Evolutionary conservation across 2,113 vertebrate genomes (phyloP).

Genomic region (Prionailurus bengalensis): DNA sequence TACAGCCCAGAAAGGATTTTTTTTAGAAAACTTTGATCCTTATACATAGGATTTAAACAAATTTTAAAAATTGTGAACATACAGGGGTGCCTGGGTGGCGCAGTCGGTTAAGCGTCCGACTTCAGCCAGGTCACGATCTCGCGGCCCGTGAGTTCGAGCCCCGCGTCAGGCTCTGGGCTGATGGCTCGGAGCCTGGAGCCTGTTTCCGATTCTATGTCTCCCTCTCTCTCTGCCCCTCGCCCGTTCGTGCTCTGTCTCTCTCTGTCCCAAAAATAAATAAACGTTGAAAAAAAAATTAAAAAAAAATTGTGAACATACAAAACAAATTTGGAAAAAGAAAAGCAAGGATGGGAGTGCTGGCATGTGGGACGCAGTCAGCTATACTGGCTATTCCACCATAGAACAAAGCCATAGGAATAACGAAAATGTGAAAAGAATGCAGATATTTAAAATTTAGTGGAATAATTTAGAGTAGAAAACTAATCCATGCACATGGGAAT

Average conservation of each 20-base stretch:
- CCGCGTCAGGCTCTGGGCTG: no score
- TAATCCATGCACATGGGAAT: background rate
- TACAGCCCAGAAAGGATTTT: background rate
- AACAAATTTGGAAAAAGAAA: background rate
- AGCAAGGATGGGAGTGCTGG: background rate
- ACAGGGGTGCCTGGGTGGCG: no score
- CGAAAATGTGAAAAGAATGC: background rate
- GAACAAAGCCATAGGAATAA: background rate
- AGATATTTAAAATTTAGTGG: background rate
- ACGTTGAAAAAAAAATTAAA: background rate
- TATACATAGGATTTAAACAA: background rate
- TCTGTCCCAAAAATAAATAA: no score
- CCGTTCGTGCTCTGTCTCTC: no score
- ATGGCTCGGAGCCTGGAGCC: no score
- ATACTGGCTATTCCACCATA: fast-evolving
- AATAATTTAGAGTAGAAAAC: background rate
- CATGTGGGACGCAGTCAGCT: background rate
- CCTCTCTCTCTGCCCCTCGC: no score
- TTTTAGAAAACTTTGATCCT: background rate
- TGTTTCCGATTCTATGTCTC: no score
- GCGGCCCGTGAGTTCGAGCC: no score
- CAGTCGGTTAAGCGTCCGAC: no score
- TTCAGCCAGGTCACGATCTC: no score
- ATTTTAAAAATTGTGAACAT: no score
- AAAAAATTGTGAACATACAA: background rate